Percentiles rank a stretch among this genome's conserved stretches.
phyloP scores from a whole-genome alignment of 2,797 vertebrate species.

The Potorous gilbertii region DNA sequence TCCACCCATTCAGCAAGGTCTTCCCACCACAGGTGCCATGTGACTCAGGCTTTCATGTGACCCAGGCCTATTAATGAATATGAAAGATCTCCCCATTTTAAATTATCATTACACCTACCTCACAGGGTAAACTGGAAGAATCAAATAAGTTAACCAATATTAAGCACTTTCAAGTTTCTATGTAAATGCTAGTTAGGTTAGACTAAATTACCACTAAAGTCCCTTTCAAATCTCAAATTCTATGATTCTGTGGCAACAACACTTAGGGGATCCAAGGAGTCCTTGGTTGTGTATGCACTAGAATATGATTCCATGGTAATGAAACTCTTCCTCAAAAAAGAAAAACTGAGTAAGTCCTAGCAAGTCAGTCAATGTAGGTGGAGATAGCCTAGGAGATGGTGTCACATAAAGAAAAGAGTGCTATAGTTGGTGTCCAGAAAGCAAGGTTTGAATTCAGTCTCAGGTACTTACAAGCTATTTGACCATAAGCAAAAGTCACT shows the following conservation, averaged over 20 bases:
- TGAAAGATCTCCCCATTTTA: too few species aligned
- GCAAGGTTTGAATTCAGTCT: background rate
- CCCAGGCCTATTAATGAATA: too few species aligned
- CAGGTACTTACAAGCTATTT: background rate
- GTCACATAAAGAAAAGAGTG: background rate
- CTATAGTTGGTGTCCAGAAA: background rate
- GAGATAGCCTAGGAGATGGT: background rate
- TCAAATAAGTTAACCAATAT: too few species aligned
- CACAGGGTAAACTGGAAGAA: too few species aligned
- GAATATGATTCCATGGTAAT: background rate
- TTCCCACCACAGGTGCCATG: too few species aligned
- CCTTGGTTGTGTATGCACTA: background rate
- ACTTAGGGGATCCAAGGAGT: background rate
- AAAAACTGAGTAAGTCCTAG: background rate
- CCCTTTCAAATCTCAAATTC: too few species aligned
- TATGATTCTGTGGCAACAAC: background rate
- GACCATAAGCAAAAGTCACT: background rate
- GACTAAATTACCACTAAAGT: too few species aligned
- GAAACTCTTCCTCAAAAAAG: background rate
- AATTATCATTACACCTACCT: too few species aligned
- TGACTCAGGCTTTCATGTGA: too few species aligned
- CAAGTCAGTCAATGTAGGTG: background rate
- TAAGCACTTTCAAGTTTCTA: too few species aligned
- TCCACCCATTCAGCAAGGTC: too few species aligned
- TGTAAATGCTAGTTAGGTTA: too few species aligned